These are phyloP conservation scores for Nebria ingens DNA, from an alignment of 1,140 invertebrate species.

Conservation along the genomic window DNA sequence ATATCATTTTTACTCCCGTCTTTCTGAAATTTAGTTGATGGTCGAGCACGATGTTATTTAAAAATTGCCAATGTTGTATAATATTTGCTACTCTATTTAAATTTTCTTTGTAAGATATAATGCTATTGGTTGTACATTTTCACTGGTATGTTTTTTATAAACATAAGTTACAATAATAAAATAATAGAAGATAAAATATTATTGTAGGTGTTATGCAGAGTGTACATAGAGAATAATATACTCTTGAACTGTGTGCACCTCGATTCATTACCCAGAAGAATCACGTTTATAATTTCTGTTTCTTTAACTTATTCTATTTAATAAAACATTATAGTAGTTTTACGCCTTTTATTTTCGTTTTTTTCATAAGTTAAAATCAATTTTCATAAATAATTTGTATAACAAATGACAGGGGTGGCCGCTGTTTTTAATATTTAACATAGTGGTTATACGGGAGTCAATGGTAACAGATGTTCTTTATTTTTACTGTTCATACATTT, in stretches of 20 bases:
- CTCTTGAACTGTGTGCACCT: constrained; percentile 1
- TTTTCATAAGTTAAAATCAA: too few species aligned
- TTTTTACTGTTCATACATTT: too few species aligned
- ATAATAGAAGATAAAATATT: background rate
- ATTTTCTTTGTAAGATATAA: constrained; percentile 8
- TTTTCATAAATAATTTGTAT: too few species aligned
- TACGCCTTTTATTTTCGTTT: background rate
- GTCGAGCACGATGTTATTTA: background rate
- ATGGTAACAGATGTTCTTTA: too few species aligned
- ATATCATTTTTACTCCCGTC: background rate
- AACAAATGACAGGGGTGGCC: too few species aligned
- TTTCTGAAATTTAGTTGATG: background rate
- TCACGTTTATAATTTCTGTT: too few species aligned
- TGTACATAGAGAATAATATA: constrained; percentile 8
- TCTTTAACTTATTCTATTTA: too few species aligned
- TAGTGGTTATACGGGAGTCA: too few species aligned
- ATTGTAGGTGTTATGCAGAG: background rate
- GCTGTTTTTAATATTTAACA: too few species aligned
- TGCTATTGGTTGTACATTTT: constrained; percentile 6
- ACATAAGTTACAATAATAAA: background rate
- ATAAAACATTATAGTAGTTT: background rate
- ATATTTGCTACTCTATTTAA: constrained; percentile 2
- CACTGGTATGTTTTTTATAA: constrained; percentile 2
- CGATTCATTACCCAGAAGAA: background rate
- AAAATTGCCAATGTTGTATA: constrained; percentile 6